These are phyloP conservation scores for Threskiornis aethiopicus DNA, from an alignment of 2,797 vertebrate species.

Conservation along the genomic window DNA sequence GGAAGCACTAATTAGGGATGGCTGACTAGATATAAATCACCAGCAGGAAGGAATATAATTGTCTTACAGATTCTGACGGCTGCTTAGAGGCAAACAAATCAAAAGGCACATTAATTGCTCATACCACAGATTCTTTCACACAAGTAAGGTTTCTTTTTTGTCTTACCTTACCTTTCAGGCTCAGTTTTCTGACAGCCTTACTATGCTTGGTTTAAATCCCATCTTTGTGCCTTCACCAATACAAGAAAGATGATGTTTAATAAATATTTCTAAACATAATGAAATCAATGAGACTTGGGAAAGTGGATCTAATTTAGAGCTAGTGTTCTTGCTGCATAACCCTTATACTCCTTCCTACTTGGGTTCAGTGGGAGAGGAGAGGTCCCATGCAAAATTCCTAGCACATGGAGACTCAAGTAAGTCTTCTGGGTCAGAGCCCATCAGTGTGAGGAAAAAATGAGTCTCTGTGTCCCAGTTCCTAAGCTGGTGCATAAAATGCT, in stretches of 20 bases:
- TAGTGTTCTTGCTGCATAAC: background rate
- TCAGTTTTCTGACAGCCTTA: background rate
- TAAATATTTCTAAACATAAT: background rate
- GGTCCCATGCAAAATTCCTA: background rate
- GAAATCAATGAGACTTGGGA: background rate
- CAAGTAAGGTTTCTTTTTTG: background rate
- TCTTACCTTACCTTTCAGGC: background rate
- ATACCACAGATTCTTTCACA: background rate
- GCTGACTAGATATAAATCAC: background rate
- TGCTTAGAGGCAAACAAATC: background rate
- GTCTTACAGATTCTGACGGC: background rate
- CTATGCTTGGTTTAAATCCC: background rate
- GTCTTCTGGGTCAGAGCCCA: background rate
- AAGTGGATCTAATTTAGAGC: background rate
- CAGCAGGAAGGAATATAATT: background rate
- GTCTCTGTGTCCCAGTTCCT: background rate
- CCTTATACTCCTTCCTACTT: background rate
- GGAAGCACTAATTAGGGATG: background rate
- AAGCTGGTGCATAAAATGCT: background rate
- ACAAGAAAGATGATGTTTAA: background rate
- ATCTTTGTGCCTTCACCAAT: background rate
- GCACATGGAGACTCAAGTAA: background rate
- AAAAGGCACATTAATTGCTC: background rate
- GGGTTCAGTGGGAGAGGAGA: background rate
- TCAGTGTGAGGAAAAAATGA: background rate